Conservation (phyloP, 2,113 vertebrate species). For the Strix aluco region DNA sequence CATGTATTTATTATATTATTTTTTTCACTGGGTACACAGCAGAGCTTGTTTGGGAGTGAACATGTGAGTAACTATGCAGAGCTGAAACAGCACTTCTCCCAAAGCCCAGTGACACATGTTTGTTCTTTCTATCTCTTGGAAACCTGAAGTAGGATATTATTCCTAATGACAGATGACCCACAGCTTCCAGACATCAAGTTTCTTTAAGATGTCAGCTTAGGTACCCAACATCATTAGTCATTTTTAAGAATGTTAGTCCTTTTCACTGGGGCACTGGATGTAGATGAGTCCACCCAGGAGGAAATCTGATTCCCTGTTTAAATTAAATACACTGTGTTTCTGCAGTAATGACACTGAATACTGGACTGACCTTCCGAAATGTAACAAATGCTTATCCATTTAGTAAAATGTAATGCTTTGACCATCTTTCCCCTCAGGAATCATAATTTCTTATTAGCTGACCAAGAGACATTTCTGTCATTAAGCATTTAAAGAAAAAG, state of each 20-base stretch:
- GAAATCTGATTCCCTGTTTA: neutral
- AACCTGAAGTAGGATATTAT: neutral
- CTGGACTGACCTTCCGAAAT: neutral
- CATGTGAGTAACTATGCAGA: neutral
- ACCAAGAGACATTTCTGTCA: neutral
- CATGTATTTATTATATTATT: neutral
- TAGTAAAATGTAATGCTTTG: neutral
- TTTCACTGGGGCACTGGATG: neutral
- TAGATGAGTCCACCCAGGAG: neutral
- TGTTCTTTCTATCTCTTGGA: neutral
- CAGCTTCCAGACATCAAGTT: neutral
- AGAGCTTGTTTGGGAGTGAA: neutral
- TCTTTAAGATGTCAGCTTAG: neutral
- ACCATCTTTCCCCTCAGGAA: neutral
- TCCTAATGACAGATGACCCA: neutral
- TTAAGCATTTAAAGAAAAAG: neutral
- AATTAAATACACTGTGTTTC: neutral
- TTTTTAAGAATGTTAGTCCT: neutral
- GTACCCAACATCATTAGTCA: neutral
- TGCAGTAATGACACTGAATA: neutral
- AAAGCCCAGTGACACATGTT: neutral
- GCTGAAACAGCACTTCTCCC: neutral
- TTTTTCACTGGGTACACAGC: neutral
- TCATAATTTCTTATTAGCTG: neutral
- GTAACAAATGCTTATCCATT: neutral